Evolutionary conservation across 2,888 invertebrate genomes (phyloP).

Genomic region (Minunthozetes semirufus): DNA sequence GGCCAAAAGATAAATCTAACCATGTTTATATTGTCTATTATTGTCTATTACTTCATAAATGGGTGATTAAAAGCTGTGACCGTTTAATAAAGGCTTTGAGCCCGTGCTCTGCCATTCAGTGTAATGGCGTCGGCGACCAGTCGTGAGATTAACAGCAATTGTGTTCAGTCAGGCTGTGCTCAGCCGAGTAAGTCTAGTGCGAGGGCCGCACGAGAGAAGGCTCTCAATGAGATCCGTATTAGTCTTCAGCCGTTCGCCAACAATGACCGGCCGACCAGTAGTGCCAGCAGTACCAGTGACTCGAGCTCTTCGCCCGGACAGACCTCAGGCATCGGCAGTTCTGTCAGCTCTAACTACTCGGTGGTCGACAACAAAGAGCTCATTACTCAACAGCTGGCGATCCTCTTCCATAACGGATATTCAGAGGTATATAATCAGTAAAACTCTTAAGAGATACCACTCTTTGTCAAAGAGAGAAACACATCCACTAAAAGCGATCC

Average conservation of each 20-base stretch:
- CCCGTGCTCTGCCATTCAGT: no score
- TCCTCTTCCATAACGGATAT: background rate
- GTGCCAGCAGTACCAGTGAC: conserved; percentile 28
- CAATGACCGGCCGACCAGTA: conserved; percentile 38
- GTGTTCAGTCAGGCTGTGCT: no score
- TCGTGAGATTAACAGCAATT: background rate
- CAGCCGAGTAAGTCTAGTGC: conserved; percentile 10
- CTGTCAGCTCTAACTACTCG: conserved; percentile 20
- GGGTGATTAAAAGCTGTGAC: no score
- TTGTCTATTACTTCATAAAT: no score
- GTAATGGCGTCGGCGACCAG: background rate
- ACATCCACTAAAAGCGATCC: no score
- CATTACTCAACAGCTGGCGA: background rate
- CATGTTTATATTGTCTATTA: no score
- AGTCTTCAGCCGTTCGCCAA: conserved; percentile 72
- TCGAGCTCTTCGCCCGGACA: conserved; percentile 25
- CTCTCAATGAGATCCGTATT: conserved; percentile 75
- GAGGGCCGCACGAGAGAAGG: conserved; percentile 61
- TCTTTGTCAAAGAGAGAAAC: no score
- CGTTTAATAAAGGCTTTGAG: no score
- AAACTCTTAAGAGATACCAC: no score
- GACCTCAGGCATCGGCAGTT: conserved; percentile 12
- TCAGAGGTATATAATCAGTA: conserved; percentile 26
- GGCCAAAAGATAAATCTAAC: no score
- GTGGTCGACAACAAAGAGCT: conserved; percentile 7